Evolutionary conservation across 2,797 vertebrate species (phyloP).

Genomic region (Anas acuta): DNA sequence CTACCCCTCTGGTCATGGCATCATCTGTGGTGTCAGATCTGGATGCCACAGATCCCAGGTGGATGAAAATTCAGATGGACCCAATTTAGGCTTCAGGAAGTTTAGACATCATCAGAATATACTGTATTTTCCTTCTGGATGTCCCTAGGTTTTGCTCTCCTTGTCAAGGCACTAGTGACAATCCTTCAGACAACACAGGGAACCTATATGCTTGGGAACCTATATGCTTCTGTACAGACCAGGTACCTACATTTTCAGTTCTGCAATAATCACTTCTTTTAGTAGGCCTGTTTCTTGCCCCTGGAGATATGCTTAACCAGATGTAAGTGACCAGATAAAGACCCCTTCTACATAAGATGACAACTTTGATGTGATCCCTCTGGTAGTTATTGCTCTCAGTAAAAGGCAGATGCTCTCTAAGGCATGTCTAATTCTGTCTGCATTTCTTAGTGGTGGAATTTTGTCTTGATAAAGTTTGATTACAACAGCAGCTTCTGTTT

Average conservation of each 20-base stretch:
- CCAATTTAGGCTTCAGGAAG: not conserved
- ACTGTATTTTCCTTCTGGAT: not conserved
- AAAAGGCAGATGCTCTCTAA: not conserved
- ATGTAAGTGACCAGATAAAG: not conserved
- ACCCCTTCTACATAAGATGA: not conserved
- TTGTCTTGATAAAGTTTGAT: not conserved
- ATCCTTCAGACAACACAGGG: not conserved
- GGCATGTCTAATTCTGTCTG: not conserved
- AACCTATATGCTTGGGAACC: not conserved
- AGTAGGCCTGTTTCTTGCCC: not conserved
- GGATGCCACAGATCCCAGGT: not conserved
- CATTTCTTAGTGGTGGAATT: not conserved
- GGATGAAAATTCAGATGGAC: not conserved
- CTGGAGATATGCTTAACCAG: not conserved
- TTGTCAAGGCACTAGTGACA: not conserved
- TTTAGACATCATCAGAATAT: not conserved
- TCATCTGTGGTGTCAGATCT: rapidly evolving
- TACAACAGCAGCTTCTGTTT: rapidly evolving
- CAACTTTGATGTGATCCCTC: not conserved
- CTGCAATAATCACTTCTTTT: not conserved
- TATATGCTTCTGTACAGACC: not conserved
- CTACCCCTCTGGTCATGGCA: not conserved
- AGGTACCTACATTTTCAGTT: not conserved
- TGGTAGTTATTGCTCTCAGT: not conserved
- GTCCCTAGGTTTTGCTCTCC: rapidly evolving